These are phyloP conservation scores for Argyresthia albistria DNA, from an alignment of 2,888 invertebrate species.

Conservation along the genomic window DNA sequence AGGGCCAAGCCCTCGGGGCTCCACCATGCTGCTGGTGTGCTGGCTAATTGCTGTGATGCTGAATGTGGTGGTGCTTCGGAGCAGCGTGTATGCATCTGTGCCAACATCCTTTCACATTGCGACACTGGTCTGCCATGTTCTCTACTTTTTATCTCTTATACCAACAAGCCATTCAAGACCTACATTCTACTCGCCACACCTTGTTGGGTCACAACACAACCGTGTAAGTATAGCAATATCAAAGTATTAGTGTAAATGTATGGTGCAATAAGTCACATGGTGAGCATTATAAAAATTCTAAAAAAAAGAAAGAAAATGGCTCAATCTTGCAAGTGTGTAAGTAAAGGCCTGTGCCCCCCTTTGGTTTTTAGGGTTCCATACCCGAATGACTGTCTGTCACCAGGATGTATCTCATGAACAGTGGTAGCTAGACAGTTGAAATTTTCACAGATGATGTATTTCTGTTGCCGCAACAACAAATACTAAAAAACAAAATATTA, in stretches of 20 bases:
- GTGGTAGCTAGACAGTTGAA: too few species aligned
- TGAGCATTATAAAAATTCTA: too few species aligned
- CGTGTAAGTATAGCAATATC: constrained; percentile 49
- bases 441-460: too few species aligned
- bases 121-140: constrained; percentile 74
- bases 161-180: constrained; percentile 71
- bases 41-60: constrained; percentile 80
- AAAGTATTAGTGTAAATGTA: neutral
- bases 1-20: constrained; percentile 81
- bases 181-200: constrained; percentile 57
- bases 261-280: too few species aligned
- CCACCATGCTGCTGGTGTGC: constrained; percentile 75
- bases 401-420: too few species aligned
- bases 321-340: too few species aligned
- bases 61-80: constrained; percentile 78
- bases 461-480: too few species aligned
- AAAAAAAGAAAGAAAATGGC: too few species aligned
- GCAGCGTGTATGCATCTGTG: constrained; percentile 67
- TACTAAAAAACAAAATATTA: too few species aligned
- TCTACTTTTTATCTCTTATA: constrained; percentile 81
- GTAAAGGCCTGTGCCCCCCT: too few species aligned
- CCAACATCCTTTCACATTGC: constrained; percentile 74
- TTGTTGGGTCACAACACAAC: constrained; percentile 63
- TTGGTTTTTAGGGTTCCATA: too few species aligned
- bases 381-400: too few species aligned